These are phyloP conservation scores for Monochamus saltuarius DNA, from an alignment of 1,140 invertebrate genomes.

Conservation along the genomic window DNA sequence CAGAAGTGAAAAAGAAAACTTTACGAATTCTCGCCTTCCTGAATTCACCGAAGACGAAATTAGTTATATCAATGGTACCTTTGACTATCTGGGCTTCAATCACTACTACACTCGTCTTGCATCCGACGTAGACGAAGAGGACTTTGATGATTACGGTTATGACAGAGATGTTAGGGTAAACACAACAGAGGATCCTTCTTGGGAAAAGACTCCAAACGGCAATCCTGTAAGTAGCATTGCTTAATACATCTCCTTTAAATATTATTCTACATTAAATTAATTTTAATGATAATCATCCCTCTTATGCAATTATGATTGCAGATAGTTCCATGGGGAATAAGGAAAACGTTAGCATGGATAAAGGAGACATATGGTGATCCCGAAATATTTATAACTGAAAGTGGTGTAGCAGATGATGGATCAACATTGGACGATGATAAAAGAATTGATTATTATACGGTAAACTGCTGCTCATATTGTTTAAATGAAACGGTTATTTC, in stretches of 20 bases:
- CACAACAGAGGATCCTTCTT: slow-evolving; percentile 1
- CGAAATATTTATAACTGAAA: slow-evolving; percentile 29
- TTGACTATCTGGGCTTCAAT: slow-evolving; percentile 42
- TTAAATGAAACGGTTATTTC: no score
- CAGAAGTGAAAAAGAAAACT: slow-evolving; percentile 62
- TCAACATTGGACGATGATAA: slow-evolving; percentile 55
- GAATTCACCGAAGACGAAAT: slow-evolving; percentile 63
- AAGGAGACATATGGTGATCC: slow-evolving; percentile 27
- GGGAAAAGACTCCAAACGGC: slow-evolving; percentile 5
- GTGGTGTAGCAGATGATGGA: slow-evolving; percentile 25
- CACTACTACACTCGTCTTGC: slow-evolving; percentile 33
- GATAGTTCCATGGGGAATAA: slow-evolving; percentile 32
- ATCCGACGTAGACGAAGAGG: slow-evolving; percentile 1
- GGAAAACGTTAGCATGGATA: slow-evolving; percentile 36
- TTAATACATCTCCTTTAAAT: no score
- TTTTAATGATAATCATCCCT: no score
- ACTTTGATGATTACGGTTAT: slow-evolving; percentile 6
- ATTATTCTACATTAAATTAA: no score
- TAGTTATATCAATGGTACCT: slow-evolving; percentile 53
- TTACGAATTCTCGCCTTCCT: slow-evolving; percentile 59
- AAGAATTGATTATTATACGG: slow-evolving; percentile 51
- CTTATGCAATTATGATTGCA: no score
- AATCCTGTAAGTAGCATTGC: slow-evolving; percentile 2
- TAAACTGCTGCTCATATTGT: slow-evolving; percentile 8
- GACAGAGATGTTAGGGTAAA: slow-evolving; percentile 11